Evolutionary conservation across 2,797 vertebrate species (phyloP).

Genomic region (Malurus leucopterus): DNA sequence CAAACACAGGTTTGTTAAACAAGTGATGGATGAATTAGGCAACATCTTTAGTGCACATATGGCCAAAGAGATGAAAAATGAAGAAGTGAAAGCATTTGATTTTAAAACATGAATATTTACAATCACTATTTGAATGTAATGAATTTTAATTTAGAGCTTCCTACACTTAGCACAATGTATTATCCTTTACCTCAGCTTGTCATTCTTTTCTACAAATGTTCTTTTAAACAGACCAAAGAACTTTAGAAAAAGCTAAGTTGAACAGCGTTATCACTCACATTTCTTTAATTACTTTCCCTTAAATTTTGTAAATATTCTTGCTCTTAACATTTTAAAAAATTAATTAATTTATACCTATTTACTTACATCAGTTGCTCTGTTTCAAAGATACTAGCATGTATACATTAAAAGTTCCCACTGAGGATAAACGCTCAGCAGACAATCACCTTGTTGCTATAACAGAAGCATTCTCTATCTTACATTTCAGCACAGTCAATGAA

Average conservation of each 20-base stretch:
- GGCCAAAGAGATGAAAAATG: constrained; percentile 10
- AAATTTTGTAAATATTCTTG: background rate
- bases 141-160: constrained; percentile 11
- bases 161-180: background rate
- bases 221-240: background rate
- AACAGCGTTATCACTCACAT: background rate
- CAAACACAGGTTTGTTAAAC: background rate
- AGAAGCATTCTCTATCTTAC: background rate
- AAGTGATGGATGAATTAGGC: constrained; percentile 20
- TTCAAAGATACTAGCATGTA: background rate
- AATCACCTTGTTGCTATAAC: background rate
- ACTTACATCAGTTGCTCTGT: background rate
- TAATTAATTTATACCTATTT: background rate
- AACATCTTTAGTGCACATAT: background rate
- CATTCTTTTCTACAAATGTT: background rate
- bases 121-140: background rate
- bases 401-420: background rate
- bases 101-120: constrained; percentile 17
- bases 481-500: background rate
- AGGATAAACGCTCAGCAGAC: background rate
- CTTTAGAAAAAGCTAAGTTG: background rate
- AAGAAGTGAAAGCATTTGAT: background rate
- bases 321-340: background rate
- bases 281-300: background rate
- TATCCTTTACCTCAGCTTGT: background rate